These are phyloP conservation scores for Murina feae DNA, from an alignment of 2,113 vertebrate genomes.

Conservation along the genomic window DNA sequence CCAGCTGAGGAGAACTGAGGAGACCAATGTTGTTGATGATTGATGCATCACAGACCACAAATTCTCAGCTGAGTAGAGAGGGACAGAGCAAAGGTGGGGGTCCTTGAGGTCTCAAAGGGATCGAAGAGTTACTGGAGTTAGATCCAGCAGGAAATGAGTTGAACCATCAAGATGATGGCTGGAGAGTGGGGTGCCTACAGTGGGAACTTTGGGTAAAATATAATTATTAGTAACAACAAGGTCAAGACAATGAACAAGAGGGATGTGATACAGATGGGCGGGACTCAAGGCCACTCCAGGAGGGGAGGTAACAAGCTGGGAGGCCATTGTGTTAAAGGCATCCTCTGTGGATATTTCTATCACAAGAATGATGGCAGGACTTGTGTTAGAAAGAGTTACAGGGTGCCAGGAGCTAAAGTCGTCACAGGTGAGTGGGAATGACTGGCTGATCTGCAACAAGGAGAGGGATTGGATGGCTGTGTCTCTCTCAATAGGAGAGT, in stretches of 20 bases:
- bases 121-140: background rate
- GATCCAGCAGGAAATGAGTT: background rate
- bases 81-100: background rate
- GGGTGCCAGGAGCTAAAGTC: background rate
- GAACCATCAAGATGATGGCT: background rate
- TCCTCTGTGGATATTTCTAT: background rate
- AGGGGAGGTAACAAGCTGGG: background rate
- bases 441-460: background rate
- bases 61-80: background rate
- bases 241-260: background rate
- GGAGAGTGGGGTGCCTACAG: background rate
- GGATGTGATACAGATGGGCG: background rate
- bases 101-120: background rate
- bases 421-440: background rate
- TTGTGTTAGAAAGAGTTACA: background rate
- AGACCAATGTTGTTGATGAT: background rate
- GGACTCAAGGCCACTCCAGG: too few species aligned
- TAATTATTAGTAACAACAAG: background rate
- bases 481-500: background rate
- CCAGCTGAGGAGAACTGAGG: background rate
- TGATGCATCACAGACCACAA: accelerated
- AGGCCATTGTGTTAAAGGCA: background rate
- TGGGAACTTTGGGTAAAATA: background rate
- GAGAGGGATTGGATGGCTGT: background rate
- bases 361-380: background rate